Evolutionary conservation across 2,113 vertebrate genomes (phyloP), one percentile per base, ranked within the genome.

Genomic region (Cavia aperea): DNA sequence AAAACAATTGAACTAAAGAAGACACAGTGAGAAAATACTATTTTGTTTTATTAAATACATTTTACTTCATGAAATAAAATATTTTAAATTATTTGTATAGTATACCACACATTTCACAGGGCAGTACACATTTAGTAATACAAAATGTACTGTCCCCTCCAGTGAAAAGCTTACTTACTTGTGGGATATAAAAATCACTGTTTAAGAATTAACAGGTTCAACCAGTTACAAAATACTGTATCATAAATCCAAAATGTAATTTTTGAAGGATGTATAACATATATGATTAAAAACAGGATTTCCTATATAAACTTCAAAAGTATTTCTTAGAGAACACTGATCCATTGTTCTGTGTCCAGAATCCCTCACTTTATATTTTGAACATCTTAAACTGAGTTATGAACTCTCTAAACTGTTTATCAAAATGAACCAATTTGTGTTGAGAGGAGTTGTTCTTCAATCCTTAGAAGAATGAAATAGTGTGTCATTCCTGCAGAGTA

Each of bases 1-100:
- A 96, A 94, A 96, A 92, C 39, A 88, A 85, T 0, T 77, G 89
- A 91, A 89, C 88, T 82, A 43, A 60, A 94, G 54, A 86, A 88
- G 39, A 88, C 21, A 95, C 33, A 93, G 15, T 63, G 63, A 94
- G 81, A 93, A 90, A 81, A 85, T 70, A 89, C 39, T 85, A 49
- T 58, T 95, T 83, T 94, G 68, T 88, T 85, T 39, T 81, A 86
- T 77, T 77, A 92, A 94, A 75, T 82, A 92, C 10, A 91, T 39
- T 72, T 72, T 86, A 91, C 36, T 70, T 81, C 56, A 88, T 33
- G 49, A 88, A 88, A 65, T 49, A 63, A 39, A 81, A 70, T 90
- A 39, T 58, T 87, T 93, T 65, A 94, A 12, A 81, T 7, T 75
- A 58, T 39, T 6, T 49, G 29, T 36, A 24, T 33, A 60, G 75